phyloP scores from a whole-genome alignment of 2,113 vertebrate genomes.

The Solea senegalensis region DNA sequence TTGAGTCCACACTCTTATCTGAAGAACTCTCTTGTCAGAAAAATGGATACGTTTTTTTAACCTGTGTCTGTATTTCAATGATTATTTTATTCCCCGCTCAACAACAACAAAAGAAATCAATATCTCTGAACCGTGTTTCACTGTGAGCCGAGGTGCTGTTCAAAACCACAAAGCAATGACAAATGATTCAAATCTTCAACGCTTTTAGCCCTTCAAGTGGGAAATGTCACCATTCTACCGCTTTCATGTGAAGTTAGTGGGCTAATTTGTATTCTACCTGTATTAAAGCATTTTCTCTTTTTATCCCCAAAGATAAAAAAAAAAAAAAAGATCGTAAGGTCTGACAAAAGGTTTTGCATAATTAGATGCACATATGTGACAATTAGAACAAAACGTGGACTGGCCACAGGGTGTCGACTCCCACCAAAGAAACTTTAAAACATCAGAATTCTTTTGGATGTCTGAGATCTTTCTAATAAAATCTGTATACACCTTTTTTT shows the following conservation, averaged over 20 bases:
- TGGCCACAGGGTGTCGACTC: too few species aligned
- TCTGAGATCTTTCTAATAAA: too few species aligned
- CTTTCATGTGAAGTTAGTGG: neutral
- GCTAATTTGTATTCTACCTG: neutral
- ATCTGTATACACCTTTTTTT: too few species aligned
- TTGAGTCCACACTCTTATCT: neutral
- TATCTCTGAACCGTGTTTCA: neutral
- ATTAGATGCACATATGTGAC: neutral
- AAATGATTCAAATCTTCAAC: neutral
- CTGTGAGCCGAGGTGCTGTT: neutral
- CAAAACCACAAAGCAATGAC: neutral
- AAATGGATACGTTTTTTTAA: neutral
- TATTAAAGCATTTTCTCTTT: neutral
- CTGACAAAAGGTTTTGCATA: neutral
- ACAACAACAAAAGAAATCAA: too few species aligned
- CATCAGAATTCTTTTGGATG: too few species aligned
- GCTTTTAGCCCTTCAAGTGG: neutral
- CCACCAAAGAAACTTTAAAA: too few species aligned
- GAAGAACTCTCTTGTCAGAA: neutral
- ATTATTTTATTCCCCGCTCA: neutral
- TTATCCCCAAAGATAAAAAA: too few species aligned
- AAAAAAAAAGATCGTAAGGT: too few species aligned
- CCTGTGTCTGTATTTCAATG: neutral
- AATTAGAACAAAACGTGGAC: neutral
- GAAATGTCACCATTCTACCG: neutral